Evolutionary conservation across 2,113 vertebrate species (phyloP), one percentile per base, ranked within the genome.

Genomic region (Melozone crissalis): DNA sequence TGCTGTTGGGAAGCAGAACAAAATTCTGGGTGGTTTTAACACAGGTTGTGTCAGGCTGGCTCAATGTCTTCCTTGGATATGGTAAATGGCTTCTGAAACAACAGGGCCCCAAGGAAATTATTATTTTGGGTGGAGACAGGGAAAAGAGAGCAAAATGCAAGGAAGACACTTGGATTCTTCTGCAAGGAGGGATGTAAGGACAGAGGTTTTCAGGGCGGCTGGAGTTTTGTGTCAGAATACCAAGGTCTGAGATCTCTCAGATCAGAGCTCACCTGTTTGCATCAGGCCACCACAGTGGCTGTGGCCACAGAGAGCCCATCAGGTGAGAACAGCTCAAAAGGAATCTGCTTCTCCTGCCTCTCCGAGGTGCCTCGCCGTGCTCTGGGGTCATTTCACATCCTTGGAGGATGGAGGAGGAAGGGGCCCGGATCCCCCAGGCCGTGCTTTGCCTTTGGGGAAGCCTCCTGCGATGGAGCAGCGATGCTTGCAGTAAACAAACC

Each of bases 361-460:
- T 41, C 30, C 0, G 46, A 23, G 21, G 46, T 12, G 61, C 22
- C 15, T 51, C 26, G 47, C 49, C 0, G 1, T 27, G 90, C 69
- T 43, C 58, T 4, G 3, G 86, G 35, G 37, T 41, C 5, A 0
- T 65, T 62, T 39, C 6, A 0, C 0, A 1, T 47, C 55, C 65
- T 33, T 27, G 1, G 2, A 3, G 88, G 77, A 59, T 11, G 84
- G 44, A 68, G 78, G 26, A 63, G 62, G 84, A 94, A 82, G 74
- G 77, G 69, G 49, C 49, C 54, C 0, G 4, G 62, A 31, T 72
- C 30, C 77, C 87, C 46, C 58, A 30, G 0, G 0, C 68, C 0
- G 1, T 0, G 1, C 73, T 80, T 24, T 7, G 68, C 89, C 75
- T 88, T 68, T 41, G 78, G 91, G 87, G 79, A 68, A 89, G 77